phyloP scores from a whole-genome alignment of 2,113 vertebrate species.

The Accipiter cooperii region DNA sequence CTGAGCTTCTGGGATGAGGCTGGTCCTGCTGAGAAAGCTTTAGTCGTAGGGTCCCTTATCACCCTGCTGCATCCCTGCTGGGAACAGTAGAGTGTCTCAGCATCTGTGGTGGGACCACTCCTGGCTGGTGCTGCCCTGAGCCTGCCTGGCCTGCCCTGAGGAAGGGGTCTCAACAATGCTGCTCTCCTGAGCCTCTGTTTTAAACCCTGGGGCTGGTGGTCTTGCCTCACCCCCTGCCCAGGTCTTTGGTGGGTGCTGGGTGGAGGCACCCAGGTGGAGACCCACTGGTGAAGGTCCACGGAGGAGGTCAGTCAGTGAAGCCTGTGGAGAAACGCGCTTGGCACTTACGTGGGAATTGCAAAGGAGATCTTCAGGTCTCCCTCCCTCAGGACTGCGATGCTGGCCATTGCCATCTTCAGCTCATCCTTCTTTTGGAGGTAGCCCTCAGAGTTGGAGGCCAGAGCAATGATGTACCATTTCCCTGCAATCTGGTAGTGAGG shows the following conservation, averaged over 20 bases:
- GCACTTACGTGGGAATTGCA: slow-evolving; percentile 24
- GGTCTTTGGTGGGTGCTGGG: neutral
- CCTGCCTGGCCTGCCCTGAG: neutral
- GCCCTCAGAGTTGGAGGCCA: neutral
- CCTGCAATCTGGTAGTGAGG: neutral
- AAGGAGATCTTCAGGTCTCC: neutral
- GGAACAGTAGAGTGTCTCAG: neutral
- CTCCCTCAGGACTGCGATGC: accelerated
- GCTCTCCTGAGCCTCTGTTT: neutral
- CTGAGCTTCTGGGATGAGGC: neutral
- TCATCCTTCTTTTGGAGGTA: neutral
- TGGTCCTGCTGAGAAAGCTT: neutral
- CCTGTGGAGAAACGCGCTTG: neutral
- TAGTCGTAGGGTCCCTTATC: accelerated
- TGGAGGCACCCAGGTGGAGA: neutral
- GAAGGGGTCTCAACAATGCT: accelerated
- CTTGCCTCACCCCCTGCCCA: neutral
- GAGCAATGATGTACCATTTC: slow-evolving; percentile 14
- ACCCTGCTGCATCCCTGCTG: neutral
- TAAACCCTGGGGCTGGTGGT: neutral
- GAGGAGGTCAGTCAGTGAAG: neutral
- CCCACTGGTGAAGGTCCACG: neutral
- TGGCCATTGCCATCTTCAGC: slow-evolving; percentile 1
- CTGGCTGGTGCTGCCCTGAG: neutral
- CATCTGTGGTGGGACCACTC: neutral